Evolutionary conservation across 2,888 invertebrate genomes (phyloP).

Genomic region (Cosmia pyralina): DNA sequence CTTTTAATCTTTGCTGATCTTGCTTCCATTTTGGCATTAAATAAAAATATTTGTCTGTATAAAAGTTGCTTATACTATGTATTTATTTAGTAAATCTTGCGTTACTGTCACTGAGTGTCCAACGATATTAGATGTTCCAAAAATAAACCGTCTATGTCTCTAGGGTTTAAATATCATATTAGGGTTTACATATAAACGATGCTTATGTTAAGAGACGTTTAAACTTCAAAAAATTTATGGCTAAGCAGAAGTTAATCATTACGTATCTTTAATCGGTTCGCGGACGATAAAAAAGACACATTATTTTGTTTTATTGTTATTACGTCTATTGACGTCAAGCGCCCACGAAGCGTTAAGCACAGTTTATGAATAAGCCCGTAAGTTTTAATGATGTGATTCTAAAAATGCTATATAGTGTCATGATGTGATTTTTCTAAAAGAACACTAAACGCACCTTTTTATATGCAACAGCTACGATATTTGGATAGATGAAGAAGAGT

Average conservation of each 20-base stretch:
- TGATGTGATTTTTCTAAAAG: not conserved
- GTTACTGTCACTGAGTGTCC: not conserved
- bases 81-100: not conserved
- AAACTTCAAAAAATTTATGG: no score
- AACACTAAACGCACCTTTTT: not conserved
- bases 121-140: not conserved
- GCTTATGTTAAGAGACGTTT: no score
- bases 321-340: no score
- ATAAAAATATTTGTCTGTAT: not conserved
- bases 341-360: no score
- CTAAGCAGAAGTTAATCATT: no score
- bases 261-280: no score
- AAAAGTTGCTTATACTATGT: not conserved
- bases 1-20: conserved; percentile 9
- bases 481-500: not conserved
- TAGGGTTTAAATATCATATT: not conserved
- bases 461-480: not conserved
- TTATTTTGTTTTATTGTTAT: no score
- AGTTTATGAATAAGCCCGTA: no score
- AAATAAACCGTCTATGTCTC: not conserved
- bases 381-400: not conserved
- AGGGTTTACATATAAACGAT: no score
- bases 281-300: no score
- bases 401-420: no score
- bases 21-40: not conserved